These are phyloP conservation scores for Drosophila murphyi DNA, from an alignment of 1,140 invertebrate species.

Conservation along the genomic window DNA sequence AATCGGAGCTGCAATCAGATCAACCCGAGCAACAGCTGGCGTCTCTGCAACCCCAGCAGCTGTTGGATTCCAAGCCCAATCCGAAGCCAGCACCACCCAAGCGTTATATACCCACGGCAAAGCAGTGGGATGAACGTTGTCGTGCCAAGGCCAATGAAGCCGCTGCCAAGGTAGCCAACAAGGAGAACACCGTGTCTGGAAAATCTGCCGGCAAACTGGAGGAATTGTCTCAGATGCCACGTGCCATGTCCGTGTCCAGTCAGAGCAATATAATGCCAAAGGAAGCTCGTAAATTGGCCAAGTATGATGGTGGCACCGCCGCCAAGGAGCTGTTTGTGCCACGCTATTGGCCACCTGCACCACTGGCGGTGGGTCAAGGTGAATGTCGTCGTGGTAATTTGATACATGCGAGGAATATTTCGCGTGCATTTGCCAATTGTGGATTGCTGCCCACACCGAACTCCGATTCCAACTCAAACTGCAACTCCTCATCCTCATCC, in stretches of 20 bases:
- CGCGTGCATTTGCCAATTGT: slow-evolving; percentile 16
- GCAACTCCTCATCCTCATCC: no score
- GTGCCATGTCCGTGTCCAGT: slow-evolving; percentile 17
- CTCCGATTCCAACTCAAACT: background rate
- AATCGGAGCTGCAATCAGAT: background rate
- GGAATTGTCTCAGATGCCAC: background rate
- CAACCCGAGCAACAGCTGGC: background rate
- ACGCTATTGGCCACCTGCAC: slow-evolving; percentile 30
- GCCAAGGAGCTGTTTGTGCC: slow-evolving; percentile 14
- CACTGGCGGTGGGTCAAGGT: background rate
- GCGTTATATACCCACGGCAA: slow-evolving; percentile 65
- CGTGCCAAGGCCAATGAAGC: slow-evolving; percentile 18
- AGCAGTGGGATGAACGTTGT: slow-evolving; percentile 68
- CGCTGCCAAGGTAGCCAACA: slow-evolving; percentile 6
- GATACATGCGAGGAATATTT: slow-evolving; percentile 39
- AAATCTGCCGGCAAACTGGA: background rate
- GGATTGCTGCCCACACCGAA: slow-evolving; percentile 27
- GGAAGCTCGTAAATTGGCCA: no score
- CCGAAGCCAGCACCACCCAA: background rate
- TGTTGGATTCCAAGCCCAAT: no score
- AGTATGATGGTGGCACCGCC: background rate
- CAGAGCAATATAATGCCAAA: slow-evolving; percentile 15
- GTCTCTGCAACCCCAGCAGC: no score
- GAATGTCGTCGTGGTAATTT: slow-evolving; percentile 48
- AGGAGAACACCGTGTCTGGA: slow-evolving; percentile 27